Evolutionary conservation across 1,140 invertebrate species (phyloP).

Genomic region (Varroa destructor): DNA sequence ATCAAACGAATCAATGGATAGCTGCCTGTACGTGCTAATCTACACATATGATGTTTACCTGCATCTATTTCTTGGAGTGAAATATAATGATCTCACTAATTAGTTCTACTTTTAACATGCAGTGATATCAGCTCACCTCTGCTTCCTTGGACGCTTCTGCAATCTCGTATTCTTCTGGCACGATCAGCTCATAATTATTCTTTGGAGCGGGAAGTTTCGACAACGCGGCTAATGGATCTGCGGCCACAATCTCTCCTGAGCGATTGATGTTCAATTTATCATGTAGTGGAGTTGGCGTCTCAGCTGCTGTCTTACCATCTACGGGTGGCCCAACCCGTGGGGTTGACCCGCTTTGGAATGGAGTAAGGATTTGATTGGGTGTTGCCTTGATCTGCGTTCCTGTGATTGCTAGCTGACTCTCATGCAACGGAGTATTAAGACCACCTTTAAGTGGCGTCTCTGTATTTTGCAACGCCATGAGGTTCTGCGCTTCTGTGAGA

Average conservation of each 20-base stretch:
- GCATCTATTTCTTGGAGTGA: too few species aligned
- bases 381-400: conserved; percentile 27
- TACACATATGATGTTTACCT: too few species aligned
- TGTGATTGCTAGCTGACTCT: conserved; percentile 59
- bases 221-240: conserved; percentile 45
- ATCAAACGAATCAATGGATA: too few species aligned
- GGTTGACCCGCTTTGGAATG: conserved; percentile 33
- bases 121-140: background rate
- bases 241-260: conserved; percentile 28
- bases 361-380: conserved; percentile 36
- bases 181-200: conserved; percentile 97
- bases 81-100: too few species aligned
- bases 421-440: conserved; percentile 75
- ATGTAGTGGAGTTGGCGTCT: conserved; percentile 55
- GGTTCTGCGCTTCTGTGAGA: conserved; percentile 80
- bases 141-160: conserved; percentile 2
- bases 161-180: conserved; percentile 64
- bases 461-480: conserved; percentile 91
- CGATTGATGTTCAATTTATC: conserved; percentile 92
- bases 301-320: conserved; percentile 35
- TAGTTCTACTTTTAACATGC: too few species aligned
- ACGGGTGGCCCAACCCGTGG: conserved; percentile 28
- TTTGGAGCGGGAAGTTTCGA: conserved; percentile 68
- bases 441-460: conserved; percentile 93
- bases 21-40: too few species aligned